Evolutionary conservation across 2,113 vertebrate species (phyloP), one percentile per base, ranked within the genome.

Genomic region (Calyptommatus sinebrachiatus): DNA sequence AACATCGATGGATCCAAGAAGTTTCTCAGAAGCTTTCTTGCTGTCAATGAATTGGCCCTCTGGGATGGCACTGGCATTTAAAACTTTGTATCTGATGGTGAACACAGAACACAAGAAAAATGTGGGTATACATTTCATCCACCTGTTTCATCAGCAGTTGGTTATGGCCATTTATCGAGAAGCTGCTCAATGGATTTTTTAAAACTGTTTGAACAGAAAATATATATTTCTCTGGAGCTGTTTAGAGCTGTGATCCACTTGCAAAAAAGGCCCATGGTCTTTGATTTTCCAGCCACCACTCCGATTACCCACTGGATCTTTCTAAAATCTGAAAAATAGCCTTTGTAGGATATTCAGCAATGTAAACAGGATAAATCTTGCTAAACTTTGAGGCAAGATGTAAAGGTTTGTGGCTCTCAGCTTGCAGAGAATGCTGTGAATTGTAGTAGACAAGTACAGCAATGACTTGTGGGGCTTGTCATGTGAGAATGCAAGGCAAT

Each of bases 21-120:
- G 96, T 71, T 97, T 98, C 86, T 98, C 96, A 29, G 97, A 96
- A 72, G 96, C 96, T 78, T 97, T 98, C 91, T 95, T 96, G 88
- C 95, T 96, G 73, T 96, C 94, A 18, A 96, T 96, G 83, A 96
- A 96, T 78, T 92, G 96, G 41, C 96, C 93, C n/a, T 94, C 93
- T 78, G 93, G 93, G 67, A 93, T 92, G 6, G 94, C 92, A 86
- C 93, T 95, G 26, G 93, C 94, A 86, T 95, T 95, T 78, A 95
- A 89, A 69, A 96, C 90, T 76, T 94, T 94, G 28, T 96, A 96
- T 89, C 95, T 96, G 86, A 4, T 68, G 57, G 10, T 83, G 73
- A 69, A 83, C 86, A 78, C 1, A 80, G 6, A 79, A 84, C 2
- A 82, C 41, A 3, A 85, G 78, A 21, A 85, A 72, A 60, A 5